A percentile compares a stretch with the other conserved stretches of the same genome.
Evolutionary conservation across 2,113 vertebrate species (phyloP).

Genomic region (Apistogramma diplotaenia): DNA sequence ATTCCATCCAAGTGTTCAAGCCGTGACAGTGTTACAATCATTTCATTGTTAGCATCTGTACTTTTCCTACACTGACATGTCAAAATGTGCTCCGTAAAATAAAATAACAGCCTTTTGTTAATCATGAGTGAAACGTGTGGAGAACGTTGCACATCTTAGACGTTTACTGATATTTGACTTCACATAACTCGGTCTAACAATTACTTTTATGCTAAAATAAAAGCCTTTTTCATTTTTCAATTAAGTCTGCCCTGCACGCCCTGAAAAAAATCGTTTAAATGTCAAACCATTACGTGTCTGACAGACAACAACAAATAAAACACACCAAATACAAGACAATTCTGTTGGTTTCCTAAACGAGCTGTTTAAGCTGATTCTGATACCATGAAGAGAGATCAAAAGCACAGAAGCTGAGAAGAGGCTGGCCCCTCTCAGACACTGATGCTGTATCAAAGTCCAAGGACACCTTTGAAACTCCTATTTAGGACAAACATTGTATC

Average conservation of each 20-base stretch:
- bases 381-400: background rate
- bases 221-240: background rate
- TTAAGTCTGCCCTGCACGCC: background rate
- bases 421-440: background rate
- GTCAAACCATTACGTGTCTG: background rate
- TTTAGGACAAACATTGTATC: background rate
- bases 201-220: background rate
- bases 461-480: constrained; percentile 1
- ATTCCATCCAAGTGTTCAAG: background rate
- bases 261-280: background rate
- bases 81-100: background rate
- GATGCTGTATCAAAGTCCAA: background rate
- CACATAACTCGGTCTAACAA: background rate
- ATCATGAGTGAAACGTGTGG: background rate
- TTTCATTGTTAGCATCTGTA: background rate
- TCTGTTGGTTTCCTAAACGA: background rate
- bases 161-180: background rate
- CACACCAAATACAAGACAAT: background rate
- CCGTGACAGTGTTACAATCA: background rate
- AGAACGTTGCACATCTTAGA: background rate
- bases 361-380: background rate
- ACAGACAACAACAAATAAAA: background rate
- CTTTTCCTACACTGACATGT: constrained; percentile 1
- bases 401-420: too few relatives aligned
- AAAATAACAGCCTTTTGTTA: background rate